Base-by-base conservation (phyloP, 2,888 invertebrate genomes). In the Pandemis corylana region DNA sequence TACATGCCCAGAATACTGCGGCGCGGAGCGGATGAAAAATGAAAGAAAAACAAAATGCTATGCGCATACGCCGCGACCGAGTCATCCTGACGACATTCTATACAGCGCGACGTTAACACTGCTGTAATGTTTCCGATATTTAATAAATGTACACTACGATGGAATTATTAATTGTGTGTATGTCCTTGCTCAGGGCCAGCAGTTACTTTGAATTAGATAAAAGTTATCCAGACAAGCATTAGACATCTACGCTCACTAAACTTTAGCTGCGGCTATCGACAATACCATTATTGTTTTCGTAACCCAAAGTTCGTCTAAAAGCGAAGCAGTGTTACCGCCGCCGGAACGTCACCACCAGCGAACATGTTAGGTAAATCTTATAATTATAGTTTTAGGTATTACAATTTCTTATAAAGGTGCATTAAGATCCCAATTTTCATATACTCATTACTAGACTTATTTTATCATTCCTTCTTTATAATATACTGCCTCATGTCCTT, bases 1-100 rank as follows among this genome's bases (percentile, higher is more conserved):
- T 98, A 98, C 98, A 99, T 99, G 96, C 99, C 99, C 96, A 99
- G 97, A 95, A 98, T 98, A 97, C 99, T 99, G 97, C 95, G 93
- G 85, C 83, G 90, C 81, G 89, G 84, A 88, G 87, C 88, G 90
- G 90, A 92, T 93, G 93, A 89, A 87, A 91, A 94, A 94, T 93
- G 94, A 94, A 92, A 94, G 92, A 91, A 92, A 92, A 91, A 91
- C 83, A 91, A 89, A 93, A 94, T 92, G 91, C 94, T 93, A 91
- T 93, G 94, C 94, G 92, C 93, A 91, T 84, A 91, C 89, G 89
- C 89, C 87, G 90, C 92, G 90, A 89, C 89, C 90, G 90, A 88
- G 84, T 87, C 86, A 84, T 85, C 88, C 88, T 87, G 88, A 90
- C 85, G 87, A 87, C 85, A 84, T 83, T 83, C 83, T 81, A 80